Base-by-base conservation (phyloP, 1,140 invertebrate genomes). In the Rhagoletis zephyria region DNA sequence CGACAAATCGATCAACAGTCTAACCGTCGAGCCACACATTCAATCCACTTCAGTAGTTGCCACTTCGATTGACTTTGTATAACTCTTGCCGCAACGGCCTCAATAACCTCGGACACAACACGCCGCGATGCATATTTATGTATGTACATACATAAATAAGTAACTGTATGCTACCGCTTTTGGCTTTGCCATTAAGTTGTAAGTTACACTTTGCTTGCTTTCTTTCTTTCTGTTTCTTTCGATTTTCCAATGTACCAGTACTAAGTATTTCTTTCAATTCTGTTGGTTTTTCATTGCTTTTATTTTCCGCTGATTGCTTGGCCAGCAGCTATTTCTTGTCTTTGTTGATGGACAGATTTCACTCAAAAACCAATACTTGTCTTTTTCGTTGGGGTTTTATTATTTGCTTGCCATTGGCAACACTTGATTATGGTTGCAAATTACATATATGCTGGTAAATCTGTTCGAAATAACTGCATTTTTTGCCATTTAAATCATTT, bases 311-410 rank as follows among this genome's bases (percentile, higher is more conserved):
- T n/a, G 19, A 56, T 81, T 81, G 45, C n/a, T 19, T n/a, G 19
- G 74, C 42, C 74, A 81, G n/a, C 19, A 30, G 51, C 16, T 59
- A 59, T 81, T 81, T 81, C 74, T 59, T 81, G 74, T 51, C 51
- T n/a, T 30, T 59, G 74, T 30, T 81, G 74, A 81, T 81, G 74
- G 74, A 81, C 74, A 81, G 74, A 81, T 81, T 81, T 81, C 74
- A 81, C 74, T 81, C 74, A 81, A 81, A 81, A 81, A 30, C 74
- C 45, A 81, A 81, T 81, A 81, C 56, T 56, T 81, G 30, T 56
- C 45, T 51, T 51, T 77, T 12, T 77, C n/a, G 42, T 77, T 77
- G 70, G 14, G 30, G 45, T 51, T 77, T 42, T 30, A 30, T 30
- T 63, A 4, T 81, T 81, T 0, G 48, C 42, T n/a, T 56, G 61